These are phyloP conservation scores for Stenopsyche tienmushanensis DNA, from an alignment of 1,140 invertebrate genomes.

Conservation along the genomic window DNA sequence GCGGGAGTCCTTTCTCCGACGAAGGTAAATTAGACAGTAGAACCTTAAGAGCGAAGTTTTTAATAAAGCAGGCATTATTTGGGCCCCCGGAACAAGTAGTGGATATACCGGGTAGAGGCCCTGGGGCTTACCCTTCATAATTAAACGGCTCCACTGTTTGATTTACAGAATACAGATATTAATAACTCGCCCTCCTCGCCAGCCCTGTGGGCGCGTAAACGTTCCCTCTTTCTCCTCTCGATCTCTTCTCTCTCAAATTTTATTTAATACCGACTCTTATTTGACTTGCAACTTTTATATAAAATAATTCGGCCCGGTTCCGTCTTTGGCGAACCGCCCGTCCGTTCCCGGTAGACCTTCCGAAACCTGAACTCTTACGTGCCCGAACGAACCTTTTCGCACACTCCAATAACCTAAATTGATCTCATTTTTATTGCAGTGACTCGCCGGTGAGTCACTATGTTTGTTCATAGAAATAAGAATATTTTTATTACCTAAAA, in stretches of 20 bases:
- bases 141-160: constrained; percentile 22
- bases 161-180: constrained; percentile 26
- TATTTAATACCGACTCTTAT: constrained; percentile 18
- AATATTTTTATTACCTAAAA: too few relatives aligned
- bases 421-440: too few relatives aligned
- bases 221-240: neutral
- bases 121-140: constrained; percentile 18
- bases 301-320: too few relatives aligned
- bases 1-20: neutral
- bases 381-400: too few relatives aligned
- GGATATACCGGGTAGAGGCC: neutral
- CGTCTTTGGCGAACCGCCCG: too few relatives aligned
- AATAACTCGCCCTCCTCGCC: constrained; percentile 8
- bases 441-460: too few relatives aligned
- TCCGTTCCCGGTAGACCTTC: too few relatives aligned
- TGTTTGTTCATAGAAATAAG: too few relatives aligned
- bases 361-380: too few relatives aligned
- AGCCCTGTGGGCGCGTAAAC: too few relatives aligned
- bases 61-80: constrained; percentile 11
- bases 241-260: neutral
- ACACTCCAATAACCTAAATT: too few relatives aligned
- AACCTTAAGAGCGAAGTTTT: constrained; percentile 6
- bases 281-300: constrained; percentile 1
- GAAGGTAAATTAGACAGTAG: neutral
- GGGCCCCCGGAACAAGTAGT: neutral